These are phyloP conservation scores for Microcaecilia unicolor DNA, from an alignment of 2,797 vertebrate species.

Conservation along the genomic window DNA sequence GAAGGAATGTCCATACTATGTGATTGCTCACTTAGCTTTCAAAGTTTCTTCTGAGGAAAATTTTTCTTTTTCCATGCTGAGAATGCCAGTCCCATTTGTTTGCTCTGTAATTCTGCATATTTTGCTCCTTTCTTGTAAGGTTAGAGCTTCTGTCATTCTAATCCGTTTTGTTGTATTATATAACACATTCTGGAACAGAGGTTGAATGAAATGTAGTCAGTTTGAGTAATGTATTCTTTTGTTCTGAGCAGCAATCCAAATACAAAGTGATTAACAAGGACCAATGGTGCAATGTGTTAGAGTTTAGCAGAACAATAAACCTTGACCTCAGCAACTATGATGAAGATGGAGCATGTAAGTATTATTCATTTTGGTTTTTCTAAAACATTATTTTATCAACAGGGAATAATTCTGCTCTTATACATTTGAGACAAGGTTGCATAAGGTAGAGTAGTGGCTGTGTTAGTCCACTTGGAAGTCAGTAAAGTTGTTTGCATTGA, in stretches of 20 bases:
- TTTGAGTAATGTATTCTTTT: conserved; percentile 22
- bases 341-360: conserved; percentile 97
- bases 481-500: too few relatives aligned
- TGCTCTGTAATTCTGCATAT: too few relatives aligned
- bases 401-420: too few relatives aligned
- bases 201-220: not conserved
- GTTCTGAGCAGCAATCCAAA: conserved; percentile 84
- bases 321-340: conserved; percentile 98
- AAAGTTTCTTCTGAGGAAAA: too few relatives aligned
- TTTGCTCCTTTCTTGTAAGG: not conserved
- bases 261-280: conserved; percentile 99
- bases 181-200: not conserved
- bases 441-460: too few relatives aligned
- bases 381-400: too few relatives aligned
- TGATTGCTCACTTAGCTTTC: too few relatives aligned
- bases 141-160: not conserved
- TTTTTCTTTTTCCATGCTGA: too few relatives aligned
- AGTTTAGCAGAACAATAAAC: conserved; percentile 98
- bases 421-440: too few relatives aligned
- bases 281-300: conserved; percentile 98
- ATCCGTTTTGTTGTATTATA: not conserved
- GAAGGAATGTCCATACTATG: too few relatives aligned
- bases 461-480: too few relatives aligned
- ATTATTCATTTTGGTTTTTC: not conserved
- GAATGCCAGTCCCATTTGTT: too few relatives aligned